These are phyloP conservation scores for Cyclura pinguis DNA, from an alignment of 2,797 vertebrate species.

Conservation along the genomic window DNA sequence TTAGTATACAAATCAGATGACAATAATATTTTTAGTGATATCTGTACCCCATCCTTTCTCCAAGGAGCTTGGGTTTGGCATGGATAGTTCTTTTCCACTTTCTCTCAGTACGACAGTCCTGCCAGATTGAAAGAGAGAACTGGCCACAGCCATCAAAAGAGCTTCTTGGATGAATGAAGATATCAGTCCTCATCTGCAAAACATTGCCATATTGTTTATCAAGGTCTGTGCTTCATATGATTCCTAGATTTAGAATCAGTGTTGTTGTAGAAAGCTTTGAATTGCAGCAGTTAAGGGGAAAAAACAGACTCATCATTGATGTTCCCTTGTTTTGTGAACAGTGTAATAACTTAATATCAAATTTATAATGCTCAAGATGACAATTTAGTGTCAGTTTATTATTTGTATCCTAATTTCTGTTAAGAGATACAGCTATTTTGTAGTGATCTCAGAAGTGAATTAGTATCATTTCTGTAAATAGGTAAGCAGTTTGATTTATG, in stretches of 20 bases:
- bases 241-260: not conserved
- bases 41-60: too few relatives aligned
- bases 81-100: not conserved
- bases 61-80: not conserved
- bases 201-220: not conserved
- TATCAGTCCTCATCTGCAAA: not conserved
- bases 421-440: not conserved
- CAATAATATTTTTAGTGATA: too few relatives aligned
- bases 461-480: not conserved
- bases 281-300: not conserved
- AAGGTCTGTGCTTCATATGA: not conserved
- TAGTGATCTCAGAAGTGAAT: not conserved
- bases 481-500: too few relatives aligned
- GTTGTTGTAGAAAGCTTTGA: not conserved
- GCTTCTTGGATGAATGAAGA: not conserved
- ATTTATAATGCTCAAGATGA: not conserved
- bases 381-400: not conserved
- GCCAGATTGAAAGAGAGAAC: not conserved
- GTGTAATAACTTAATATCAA: not conserved
- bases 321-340: not conserved
- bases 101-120: not conserved
- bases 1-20: too few relatives aligned
- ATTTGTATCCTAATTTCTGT: not conserved
- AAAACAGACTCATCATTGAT: not conserved
- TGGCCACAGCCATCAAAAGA: not conserved